Conservation (phyloP, 2,888 invertebrate species). For the Miltochrista miniata region DNA sequence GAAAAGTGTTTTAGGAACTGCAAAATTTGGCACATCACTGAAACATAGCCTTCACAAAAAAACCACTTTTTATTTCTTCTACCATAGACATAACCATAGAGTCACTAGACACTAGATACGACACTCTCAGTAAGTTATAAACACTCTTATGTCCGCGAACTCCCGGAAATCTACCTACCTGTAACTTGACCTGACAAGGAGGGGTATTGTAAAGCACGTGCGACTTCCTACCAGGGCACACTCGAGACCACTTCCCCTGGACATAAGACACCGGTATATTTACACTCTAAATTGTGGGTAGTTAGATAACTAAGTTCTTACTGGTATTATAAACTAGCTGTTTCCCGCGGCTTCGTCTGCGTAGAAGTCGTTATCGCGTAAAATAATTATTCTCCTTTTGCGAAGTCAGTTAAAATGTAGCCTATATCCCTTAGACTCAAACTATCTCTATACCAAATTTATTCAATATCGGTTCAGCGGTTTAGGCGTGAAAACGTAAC, state of each 20-base stretch:
- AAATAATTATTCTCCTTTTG: no score
- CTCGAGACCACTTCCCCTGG: constrained; percentile 53
- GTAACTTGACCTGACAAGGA: constrained; percentile 26
- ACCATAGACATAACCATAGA: not conserved
- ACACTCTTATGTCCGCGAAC: constrained; percentile 25
- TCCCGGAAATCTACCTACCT: constrained; percentile 21
- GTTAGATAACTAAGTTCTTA: not conserved
- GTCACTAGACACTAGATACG: not conserved
- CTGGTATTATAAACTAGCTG: no score
- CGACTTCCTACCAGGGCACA: constrained; percentile 54
- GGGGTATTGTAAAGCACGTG: constrained; percentile 49
- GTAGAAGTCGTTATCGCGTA: no score
- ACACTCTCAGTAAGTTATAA: not conserved
- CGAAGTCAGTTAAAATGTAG: no score
- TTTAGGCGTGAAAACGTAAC: no score
- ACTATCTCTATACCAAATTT: no score
- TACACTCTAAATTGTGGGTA: constrained; percentile 2
- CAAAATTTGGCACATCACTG: no score
- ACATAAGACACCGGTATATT: constrained; percentile 4
- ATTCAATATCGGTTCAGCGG: no score
- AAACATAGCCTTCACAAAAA: no score
- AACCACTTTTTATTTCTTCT: not conserved
- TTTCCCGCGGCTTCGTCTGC: no score
- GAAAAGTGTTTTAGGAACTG: no score
- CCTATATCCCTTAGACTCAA: no score